These are phyloP conservation scores for Stigmatopora nigra DNA, from an alignment of 2,113 vertebrate species.

Conservation along the genomic window DNA sequence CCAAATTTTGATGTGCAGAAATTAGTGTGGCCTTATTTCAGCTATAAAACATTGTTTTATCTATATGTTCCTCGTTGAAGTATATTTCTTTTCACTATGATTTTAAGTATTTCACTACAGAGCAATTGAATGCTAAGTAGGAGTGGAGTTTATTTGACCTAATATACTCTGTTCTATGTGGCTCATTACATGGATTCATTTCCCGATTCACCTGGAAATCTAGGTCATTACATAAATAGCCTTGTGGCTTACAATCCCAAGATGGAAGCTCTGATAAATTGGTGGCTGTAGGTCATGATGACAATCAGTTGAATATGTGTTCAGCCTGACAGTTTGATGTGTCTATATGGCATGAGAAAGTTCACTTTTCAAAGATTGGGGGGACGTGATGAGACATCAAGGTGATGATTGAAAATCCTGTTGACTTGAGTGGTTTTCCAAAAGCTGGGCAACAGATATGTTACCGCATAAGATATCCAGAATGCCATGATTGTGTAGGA, in stretches of 20 bases:
- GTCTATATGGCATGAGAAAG: conserved; percentile 14
- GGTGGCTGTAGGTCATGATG: conserved; percentile 62
- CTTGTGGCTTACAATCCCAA: conserved; percentile 43
- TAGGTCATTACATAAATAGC: conserved; percentile 69
- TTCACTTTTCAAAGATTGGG: conserved; percentile 32
- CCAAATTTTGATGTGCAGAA: conserved; percentile 54
- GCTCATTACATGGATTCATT: conserved; percentile 49
- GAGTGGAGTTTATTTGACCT: conserved; percentile 29
- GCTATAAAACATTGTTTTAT: conserved; percentile 25
- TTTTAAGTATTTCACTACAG: conserved; percentile 8
- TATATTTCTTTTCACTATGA: conserved; percentile 7
- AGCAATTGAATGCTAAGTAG: conserved; percentile 7
- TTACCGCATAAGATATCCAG: conserved; percentile 47
- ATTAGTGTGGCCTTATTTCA: conserved; percentile 44
- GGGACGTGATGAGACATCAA: conserved; percentile 35
- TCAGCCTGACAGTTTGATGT: conserved; percentile 12
- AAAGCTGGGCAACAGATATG: conserved; percentile 31
- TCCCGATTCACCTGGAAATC: conserved; percentile 61
- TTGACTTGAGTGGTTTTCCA: conserved; percentile 51
- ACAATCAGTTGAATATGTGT: conserved; percentile 47
- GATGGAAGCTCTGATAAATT: conserved; percentile 61
- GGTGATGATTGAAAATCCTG: conserved; percentile 54
- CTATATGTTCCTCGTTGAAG: background rate
- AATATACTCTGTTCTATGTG: conserved; percentile 25
- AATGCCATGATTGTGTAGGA: conserved; percentile 40